Base-by-base conservation (phyloP, 2,888 invertebrate species). In the Drosophila austrosaltans region DNA sequence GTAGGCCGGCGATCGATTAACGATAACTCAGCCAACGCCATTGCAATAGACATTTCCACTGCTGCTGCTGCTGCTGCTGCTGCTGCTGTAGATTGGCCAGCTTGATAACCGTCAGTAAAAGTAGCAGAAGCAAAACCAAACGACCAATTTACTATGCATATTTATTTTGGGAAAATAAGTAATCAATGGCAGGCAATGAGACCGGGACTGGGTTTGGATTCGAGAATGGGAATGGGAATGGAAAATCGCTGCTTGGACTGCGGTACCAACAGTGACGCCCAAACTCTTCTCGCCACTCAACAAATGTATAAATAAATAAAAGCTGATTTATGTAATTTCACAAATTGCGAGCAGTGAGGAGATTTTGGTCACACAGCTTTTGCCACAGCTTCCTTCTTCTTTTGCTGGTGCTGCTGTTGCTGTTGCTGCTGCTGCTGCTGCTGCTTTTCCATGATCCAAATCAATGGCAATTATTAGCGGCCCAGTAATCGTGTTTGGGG, bases 261-360 rank as follows among this genome's bases (percentile, higher is more conserved):
- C 4, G 5, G 4, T 1, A 57, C 16, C 16, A n/a, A 54, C 39
- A 63, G 39, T 78, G 78, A 81, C 76, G 69, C 60, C 72, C 71
- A 60, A 39, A n/a, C 66, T 58, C 66, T 60, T 54, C 61, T 76
- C 44, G 62, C 77, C 77, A 77, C 75, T 80, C 83, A 83, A 81
- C 83, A 82, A 84, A 79, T 79, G 75, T 77, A 81, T 84, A 83
- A 84, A 89, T 84, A 84, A 89, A 84, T 84, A 84, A 84, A 84
- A 87, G 89, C 88, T 85, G 89, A 89, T 89, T 87, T 89, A 89
- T 89, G 89, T 82, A 89, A 85, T 89, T 89, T 85, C 84, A 82
- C 88, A 85, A 85, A 85, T 87, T 89, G 88, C 82, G 85, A 84
- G 72, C 79, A 77, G 88, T 77, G 84, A 84, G 72, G 77, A 77